These are phyloP conservation scores for Sorex araneus DNA, from an alignment of 2,113 vertebrate species.

Conservation along the genomic window DNA sequence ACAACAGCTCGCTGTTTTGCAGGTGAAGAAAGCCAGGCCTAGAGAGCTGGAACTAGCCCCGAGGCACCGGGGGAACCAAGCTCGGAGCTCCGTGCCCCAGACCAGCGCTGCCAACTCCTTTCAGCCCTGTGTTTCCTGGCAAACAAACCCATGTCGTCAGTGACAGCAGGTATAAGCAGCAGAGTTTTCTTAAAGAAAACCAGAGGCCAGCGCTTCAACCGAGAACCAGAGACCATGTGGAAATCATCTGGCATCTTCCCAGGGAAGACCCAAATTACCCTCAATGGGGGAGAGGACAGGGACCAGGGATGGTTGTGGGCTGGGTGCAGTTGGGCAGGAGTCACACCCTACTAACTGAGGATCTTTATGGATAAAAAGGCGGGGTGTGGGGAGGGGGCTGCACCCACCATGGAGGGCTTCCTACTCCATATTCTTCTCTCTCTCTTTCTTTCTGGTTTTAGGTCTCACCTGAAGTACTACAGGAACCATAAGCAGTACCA, in stretches of 20 bases:
- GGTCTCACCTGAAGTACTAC: no score
- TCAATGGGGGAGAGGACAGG: neutral
- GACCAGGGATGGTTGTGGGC: neutral
- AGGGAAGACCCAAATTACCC: neutral
- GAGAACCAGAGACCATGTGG: neutral
- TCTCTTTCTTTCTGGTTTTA: no score
- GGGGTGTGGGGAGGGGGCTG: neutral
- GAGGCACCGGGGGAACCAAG: neutral
- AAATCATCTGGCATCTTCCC: neutral
- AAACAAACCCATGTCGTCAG: neutral
- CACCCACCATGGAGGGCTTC: no score
- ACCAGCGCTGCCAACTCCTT: neutral
- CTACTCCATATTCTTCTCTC: no score
- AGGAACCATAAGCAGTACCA: no score
- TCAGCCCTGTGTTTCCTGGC: neutral
- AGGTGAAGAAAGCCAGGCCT: slow-evolving; percentile 27
- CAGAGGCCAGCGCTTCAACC: neutral
- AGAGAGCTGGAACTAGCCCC: neutral
- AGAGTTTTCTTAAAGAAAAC: slow-evolving; percentile 54
- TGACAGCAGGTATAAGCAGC: neutral
- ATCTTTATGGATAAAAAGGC: neutral
- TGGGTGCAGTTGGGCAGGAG: neutral
- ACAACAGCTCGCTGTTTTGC: neutral
- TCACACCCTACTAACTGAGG: neutral
- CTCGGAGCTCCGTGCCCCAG: neutral